These are phyloP conservation scores for Mastomys natalensis DNA, from an alignment of 2,113 vertebrate species.

Conservation along the genomic window DNA sequence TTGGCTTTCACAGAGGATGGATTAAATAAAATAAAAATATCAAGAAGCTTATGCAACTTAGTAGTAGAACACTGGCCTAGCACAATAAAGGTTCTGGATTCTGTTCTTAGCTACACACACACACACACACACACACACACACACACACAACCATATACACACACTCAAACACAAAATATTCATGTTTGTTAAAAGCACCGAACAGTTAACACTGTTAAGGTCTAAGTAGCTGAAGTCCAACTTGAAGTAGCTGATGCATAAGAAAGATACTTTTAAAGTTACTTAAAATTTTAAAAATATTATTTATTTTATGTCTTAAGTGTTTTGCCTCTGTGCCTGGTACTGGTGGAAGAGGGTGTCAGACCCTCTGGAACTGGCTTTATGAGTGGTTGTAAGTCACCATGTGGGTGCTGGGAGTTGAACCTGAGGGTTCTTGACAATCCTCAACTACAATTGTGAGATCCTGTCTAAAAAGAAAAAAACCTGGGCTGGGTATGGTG, in stretches of 20 bases:
- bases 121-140: neutral
- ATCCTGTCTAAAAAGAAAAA: neutral
- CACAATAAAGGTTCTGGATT: neutral
- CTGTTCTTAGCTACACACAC: neutral
- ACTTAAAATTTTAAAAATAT: neutral
- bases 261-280: neutral
- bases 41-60: no score
- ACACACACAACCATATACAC: neutral
- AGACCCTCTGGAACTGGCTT: neutral
- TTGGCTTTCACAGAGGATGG: neutral
- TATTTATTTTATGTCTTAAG: neutral
- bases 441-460: neutral
- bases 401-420: neutral
- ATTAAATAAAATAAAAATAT: constrained; percentile 20
- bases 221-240: constrained; percentile 2
- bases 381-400: neutral
- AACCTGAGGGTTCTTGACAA: neutral
- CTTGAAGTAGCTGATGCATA: constrained; percentile 8
- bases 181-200: constrained; percentile 21
- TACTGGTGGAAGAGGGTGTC: neutral
- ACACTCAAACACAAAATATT: neutral
- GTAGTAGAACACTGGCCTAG: neutral
- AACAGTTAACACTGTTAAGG: neutral
- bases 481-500: neutral
- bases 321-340: neutral